Conservation (phyloP, 2,888 invertebrate genomes). For the Mesorhabditis sp. region DNA sequence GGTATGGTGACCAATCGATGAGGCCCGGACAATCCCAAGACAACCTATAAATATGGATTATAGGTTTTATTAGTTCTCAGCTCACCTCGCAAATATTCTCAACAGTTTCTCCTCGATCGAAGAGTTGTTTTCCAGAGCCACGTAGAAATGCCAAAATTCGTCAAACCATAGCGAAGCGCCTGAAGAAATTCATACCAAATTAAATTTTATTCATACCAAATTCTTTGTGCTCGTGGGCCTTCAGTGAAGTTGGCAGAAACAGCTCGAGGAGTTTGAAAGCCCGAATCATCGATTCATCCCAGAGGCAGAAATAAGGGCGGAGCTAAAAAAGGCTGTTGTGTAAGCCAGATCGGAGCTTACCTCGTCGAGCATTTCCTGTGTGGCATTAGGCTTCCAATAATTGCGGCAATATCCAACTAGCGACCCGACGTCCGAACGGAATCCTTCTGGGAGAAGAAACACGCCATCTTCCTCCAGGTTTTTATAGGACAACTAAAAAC, state of each 20-base stretch:
- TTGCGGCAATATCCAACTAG: constrained; percentile 57
- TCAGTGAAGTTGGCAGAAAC: constrained; percentile 70
- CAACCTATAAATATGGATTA: constrained; percentile 20
- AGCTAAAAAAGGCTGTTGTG: constrained; percentile 58
- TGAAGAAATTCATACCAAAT: constrained; percentile 57
- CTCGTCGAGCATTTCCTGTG: constrained; percentile 80
- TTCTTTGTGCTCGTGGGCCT: constrained; percentile 6
- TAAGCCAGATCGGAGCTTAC: constrained; percentile 17
- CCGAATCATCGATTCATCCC: constrained; percentile 63
- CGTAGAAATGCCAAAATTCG: constrained; percentile 61
- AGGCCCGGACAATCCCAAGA: constrained; percentile 59
- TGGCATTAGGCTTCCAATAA: constrained; percentile 73
- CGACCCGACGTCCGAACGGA: constrained; percentile 54
- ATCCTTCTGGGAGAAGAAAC: constrained; percentile 56
- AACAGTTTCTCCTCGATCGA: constrained; percentile 62
- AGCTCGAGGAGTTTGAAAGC: constrained; percentile 69
- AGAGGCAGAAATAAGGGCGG: constrained; percentile 76
- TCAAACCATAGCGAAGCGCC: constrained; percentile 61
- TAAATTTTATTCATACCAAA: constrained; percentile 7
- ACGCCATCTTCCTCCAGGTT: constrained; percentile 47
- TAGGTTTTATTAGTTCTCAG: no score
- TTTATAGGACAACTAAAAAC: constrained; percentile 18
- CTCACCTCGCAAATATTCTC: constrained; percentile 71
- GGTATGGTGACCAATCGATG: constrained; percentile 81
- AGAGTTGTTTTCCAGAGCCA: constrained; percentile 59